These are phyloP conservation scores for Lypha dubia DNA, from an alignment of 2,888 invertebrate genomes.

Conservation along the genomic window DNA sequence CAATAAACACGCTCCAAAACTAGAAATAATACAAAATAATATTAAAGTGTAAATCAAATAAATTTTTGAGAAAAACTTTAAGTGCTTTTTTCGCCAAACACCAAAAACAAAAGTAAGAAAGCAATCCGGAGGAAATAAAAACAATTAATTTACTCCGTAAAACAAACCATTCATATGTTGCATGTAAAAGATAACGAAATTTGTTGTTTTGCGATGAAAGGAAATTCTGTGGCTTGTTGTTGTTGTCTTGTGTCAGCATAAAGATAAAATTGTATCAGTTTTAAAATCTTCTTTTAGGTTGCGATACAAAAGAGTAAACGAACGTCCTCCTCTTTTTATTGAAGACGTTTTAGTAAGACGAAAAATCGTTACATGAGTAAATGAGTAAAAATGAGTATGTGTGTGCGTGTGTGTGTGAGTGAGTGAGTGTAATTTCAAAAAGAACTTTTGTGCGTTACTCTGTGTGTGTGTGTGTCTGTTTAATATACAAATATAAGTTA, in stretches of 20 bases:
- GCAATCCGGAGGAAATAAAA: not conserved
- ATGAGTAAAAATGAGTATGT: too few species aligned
- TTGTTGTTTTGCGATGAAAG: not conserved
- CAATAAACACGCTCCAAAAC: slow-evolving; percentile 70
- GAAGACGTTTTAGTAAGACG: slow-evolving; percentile 20
- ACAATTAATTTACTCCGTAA: slow-evolving; percentile 72
- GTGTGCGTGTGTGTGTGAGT: not conserved
- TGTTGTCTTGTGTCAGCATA: not conserved
- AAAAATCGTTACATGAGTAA: slow-evolving; percentile 15
- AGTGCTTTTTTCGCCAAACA: slow-evolving; percentile 42
- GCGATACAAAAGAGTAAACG: not conserved
- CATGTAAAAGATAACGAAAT: not conserved
- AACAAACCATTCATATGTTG: slow-evolving; percentile 3
- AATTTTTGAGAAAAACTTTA: slow-evolving; percentile 62
- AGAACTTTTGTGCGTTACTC: not conserved
- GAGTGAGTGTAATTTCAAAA: not conserved
- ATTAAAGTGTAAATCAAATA: slow-evolving; percentile 74
- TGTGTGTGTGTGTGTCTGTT: slow-evolving; percentile 9
- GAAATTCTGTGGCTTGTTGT: not conserved
- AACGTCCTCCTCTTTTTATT: not conserved
- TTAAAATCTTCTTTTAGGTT: slow-evolving; percentile 18
- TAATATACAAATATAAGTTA: slow-evolving; percentile 46
- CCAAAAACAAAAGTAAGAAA: not conserved
- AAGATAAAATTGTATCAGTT: slow-evolving; percentile 50
- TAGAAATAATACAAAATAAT: slow-evolving; percentile 22